A percentile compares a stretch with the other conserved stretches of the same genome.
Conservation (phyloP, 1,140 invertebrate genomes). For the Rhopalosiphum padi region DNA sequence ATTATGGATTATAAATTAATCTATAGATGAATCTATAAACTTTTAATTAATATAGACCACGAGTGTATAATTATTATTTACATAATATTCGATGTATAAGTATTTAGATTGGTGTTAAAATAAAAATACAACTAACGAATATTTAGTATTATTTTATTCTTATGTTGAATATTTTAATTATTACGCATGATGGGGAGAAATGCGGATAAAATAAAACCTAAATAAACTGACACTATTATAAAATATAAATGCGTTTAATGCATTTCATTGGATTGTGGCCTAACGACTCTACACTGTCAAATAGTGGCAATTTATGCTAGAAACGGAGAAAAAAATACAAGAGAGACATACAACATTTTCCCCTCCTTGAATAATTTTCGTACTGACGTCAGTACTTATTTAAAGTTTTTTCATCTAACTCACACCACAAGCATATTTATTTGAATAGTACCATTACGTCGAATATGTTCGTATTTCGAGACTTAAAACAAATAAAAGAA, state of each 20-base stretch:
- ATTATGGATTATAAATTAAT: not conserved
- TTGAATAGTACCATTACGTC: not conserved
- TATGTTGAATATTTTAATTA: not conserved
- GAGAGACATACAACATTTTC: not conserved
- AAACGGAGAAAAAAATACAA: not conserved
- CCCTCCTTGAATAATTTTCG: not conserved
- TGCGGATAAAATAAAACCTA: not conserved
- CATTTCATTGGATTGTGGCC: conserved; percentile 21
- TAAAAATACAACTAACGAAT: not conserved
- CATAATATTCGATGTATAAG: too few species aligned
- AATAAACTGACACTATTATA: not conserved
- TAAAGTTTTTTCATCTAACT: not conserved
- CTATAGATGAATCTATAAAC: too few species aligned
- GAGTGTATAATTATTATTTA: too few species aligned
- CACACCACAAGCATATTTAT: not conserved
- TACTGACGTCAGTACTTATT: not conserved
- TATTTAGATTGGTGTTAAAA: not conserved
- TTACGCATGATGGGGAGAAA: not conserved
- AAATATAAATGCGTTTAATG: conserved; percentile 21
- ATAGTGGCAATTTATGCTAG: not conserved
- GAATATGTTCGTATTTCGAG: not conserved
- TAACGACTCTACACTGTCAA: not conserved
- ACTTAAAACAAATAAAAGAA: conserved; percentile 19
- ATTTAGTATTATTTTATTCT: not conserved
- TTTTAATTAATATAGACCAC: too few species aligned